These are phyloP conservation scores for Heliconius eleuchia DNA, from an alignment of 1,140 invertebrate genomes.

Conservation along the genomic window DNA sequence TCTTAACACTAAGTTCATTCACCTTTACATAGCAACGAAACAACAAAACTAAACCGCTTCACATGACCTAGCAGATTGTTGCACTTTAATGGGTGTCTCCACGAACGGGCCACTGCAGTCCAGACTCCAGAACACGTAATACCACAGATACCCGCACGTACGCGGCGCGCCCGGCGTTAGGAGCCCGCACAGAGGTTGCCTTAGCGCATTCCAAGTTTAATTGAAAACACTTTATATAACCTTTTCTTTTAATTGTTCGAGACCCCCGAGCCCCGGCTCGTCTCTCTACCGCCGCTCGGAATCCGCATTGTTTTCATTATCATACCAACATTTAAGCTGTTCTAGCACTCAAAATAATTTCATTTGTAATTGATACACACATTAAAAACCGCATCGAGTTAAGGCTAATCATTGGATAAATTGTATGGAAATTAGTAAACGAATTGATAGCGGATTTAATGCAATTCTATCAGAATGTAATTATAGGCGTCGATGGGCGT, in stretches of 20 bases:
- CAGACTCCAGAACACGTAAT: constrained; percentile 43
- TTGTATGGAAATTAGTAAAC: constrained; percentile 73
- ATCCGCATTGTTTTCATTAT: constrained; percentile 44
- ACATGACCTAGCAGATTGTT: constrained; percentile 59
- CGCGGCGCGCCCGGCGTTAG: constrained; percentile 51
- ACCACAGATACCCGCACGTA: constrained; percentile 62
- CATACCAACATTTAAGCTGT: constrained; percentile 38
- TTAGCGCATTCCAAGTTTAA: constrained; percentile 70
- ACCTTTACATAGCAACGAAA: constrained; percentile 1
- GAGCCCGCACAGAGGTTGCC: constrained; percentile 51
- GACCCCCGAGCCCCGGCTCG: constrained; percentile 42
- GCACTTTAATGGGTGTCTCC: constrained; percentile 60
- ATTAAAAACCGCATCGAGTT: constrained; percentile 54
- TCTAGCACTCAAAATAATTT: constrained; percentile 44
- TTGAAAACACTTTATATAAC: constrained; percentile 71
- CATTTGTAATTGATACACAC: constrained; percentile 44
- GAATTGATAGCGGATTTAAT: constrained; percentile 67
- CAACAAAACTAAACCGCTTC: constrained; percentile 38
- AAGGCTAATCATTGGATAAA: constrained; percentile 74
- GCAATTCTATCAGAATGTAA: constrained; percentile 76
- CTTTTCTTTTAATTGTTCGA: constrained; percentile 73
- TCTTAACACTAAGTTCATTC: background rate
- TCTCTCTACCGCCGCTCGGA: constrained; percentile 35
- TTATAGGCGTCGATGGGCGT: constrained; percentile 74
- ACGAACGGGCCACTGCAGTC: constrained; percentile 48